Conservation (phyloP, 2,888 invertebrate genomes). For the Bellardia pandia region DNA sequence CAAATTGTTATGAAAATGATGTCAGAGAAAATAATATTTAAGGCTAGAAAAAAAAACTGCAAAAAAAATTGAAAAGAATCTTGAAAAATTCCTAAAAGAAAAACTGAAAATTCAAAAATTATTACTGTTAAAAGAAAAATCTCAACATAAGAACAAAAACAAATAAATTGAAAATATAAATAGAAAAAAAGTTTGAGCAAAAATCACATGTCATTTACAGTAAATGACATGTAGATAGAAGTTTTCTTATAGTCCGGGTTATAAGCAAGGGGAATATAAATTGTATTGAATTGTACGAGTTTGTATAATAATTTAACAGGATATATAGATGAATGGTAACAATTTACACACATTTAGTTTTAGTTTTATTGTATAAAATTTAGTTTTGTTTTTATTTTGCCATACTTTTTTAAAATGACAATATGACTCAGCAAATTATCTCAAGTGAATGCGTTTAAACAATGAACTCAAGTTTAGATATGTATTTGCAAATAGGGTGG, state of each 20-base stretch:
- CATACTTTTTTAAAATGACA: not conserved
- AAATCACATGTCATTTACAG: constrained; percentile 50
- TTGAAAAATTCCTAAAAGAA: not conserved
- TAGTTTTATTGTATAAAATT: not conserved
- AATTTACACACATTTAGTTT: not conserved
- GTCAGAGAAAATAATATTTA: constrained; percentile 49
- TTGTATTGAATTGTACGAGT: not conserved
- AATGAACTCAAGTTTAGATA: not conserved
- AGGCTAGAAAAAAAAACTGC: not conserved
- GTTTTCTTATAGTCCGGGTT: not conserved
- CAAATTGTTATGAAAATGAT: constrained; percentile 61
- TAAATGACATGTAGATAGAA: constrained; percentile 24
- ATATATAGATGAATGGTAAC: not conserved
- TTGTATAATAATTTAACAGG: not conserved
- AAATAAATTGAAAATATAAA: not conserved
- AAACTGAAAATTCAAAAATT: constrained; percentile 18
- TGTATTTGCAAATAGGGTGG: too few species aligned
- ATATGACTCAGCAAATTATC: constrained; percentile 77
- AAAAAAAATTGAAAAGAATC: not conserved
- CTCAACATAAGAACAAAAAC: not conserved
- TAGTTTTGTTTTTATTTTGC: not conserved
- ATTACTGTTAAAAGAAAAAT: constrained; percentile 37
- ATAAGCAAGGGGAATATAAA: not conserved
- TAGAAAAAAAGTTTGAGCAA: constrained; percentile 26
- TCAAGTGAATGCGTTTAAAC: constrained; percentile 61